Percentiles rank a stretch among this genome's conserved stretches.
Evolutionary conservation across 2,888 invertebrate species (phyloP).

Genomic region (Escarpia spicata): DNA sequence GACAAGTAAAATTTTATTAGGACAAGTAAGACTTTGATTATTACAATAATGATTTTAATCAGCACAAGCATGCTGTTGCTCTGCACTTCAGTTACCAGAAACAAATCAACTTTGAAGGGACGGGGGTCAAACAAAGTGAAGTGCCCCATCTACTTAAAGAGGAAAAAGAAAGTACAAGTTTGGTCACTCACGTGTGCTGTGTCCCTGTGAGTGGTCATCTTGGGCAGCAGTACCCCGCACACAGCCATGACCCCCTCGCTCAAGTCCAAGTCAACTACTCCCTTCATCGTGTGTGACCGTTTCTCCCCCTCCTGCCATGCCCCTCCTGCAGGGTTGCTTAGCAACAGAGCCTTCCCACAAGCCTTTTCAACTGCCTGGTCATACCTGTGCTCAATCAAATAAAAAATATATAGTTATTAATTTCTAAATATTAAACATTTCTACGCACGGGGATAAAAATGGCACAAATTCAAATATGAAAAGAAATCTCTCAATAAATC

Average conservation of each 20-base stretch:
- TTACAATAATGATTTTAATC: too few relatives aligned
- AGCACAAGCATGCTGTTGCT: too few relatives aligned
- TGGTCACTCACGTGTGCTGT: not conserved
- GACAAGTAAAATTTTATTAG: too few relatives aligned
- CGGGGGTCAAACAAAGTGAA: too few relatives aligned
- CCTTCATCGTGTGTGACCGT: slow-evolving; percentile 41
- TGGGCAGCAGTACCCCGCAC: slow-evolving; percentile 36
- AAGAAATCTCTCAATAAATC: not conserved
- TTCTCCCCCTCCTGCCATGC: not conserved
- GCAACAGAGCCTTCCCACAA: slow-evolving; percentile 21
- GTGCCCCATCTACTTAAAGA: too few relatives aligned
- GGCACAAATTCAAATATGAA: not conserved
- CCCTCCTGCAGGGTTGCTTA: not conserved
- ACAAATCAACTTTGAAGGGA: too few relatives aligned
- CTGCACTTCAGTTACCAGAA: not conserved
- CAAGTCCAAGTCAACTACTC: slow-evolving; percentile 45
- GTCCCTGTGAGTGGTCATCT: not conserved
- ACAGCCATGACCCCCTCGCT: slow-evolving; percentile 37
- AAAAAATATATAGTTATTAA: not conserved
- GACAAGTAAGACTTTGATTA: too few relatives aligned
- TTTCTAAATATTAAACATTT: not conserved
- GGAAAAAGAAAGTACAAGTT: not conserved
- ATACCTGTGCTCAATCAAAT: not conserved
- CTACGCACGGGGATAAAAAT: too few relatives aligned
- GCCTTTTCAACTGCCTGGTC: slow-evolving; percentile 23